A percentile compares a stretch with the other conserved stretches of the same genome.
Evolutionary conservation across 2,888 invertebrate genomes (phyloP).

Genomic region (Stenichneumon culpator): DNA sequence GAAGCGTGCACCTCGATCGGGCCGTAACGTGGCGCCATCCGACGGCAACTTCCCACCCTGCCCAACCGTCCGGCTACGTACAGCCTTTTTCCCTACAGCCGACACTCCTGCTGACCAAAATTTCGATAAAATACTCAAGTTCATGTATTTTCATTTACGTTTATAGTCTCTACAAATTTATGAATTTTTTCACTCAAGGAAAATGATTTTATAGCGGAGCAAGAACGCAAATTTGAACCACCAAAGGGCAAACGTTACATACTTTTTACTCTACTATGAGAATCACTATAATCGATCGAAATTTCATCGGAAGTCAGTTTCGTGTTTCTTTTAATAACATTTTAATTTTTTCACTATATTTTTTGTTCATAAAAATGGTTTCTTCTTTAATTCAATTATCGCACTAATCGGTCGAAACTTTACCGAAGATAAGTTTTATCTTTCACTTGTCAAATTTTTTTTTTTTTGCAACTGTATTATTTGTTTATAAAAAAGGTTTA

Average conservation of each 20-base stretch:
- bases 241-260: background rate
- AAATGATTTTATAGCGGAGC: background rate
- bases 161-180: background rate
- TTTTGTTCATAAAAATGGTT: background rate
- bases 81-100: constrained; percentile 6
- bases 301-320: background rate
- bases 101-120: background rate
- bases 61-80: background rate
- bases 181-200: background rate
- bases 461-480: background rate
- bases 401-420: background rate
- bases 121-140: background rate
- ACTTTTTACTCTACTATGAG: background rate
- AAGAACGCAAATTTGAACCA: background rate
- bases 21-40: constrained; percentile 79
- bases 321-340: background rate
- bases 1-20: constrained; percentile 51
- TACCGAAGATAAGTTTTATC: background rate
- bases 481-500: background rate
- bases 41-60: constrained; percentile 66
- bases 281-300: background rate
- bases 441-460: background rate
- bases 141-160: background rate
- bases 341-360: background rate
- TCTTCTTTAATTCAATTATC: no score